phyloP scores from a whole-genome alignment of 2,888 invertebrate genomes.

The Noctua janthe region DNA sequence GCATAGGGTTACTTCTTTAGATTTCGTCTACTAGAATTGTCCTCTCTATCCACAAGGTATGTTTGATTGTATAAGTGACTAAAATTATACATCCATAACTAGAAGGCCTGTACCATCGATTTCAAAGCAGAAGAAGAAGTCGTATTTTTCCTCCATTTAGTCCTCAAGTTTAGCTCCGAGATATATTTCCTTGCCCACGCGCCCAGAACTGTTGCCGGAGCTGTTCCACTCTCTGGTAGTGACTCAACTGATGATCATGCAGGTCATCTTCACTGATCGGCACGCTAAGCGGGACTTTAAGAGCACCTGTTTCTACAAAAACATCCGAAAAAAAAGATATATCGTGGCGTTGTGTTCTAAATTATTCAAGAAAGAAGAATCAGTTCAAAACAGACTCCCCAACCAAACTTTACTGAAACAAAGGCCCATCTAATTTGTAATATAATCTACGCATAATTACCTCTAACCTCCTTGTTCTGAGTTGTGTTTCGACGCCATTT shows the following conservation, averaged over 20 bases:
- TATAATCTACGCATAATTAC: constrained; percentile 64
- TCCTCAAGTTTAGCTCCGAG: not conserved
- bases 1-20: not conserved
- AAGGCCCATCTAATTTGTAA: constrained; percentile 54
- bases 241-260: not conserved
- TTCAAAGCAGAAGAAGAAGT: not conserved
- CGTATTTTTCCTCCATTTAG: not conserved
- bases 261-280: not conserved
- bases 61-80: not conserved
- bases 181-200: not conserved
- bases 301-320: not conserved
- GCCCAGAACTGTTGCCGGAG: not conserved
- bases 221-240: not conserved
- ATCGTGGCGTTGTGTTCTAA: not conserved
- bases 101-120: not conserved
- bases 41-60: not conserved
- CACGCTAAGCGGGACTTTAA: not conserved
- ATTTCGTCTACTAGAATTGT: not conserved
- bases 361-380: not conserved
- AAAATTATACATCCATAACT: not conserved
- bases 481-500: constrained; percentile 54
- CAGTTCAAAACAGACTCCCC: not conserved
- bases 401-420: constrained; percentile 37
- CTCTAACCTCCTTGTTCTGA: constrained; percentile 43
- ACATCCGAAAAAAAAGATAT: not conserved